A percentile compares a stretch with the other conserved stretches of the same genome.
Evolutionary conservation across 2,113 vertebrate genomes (phyloP).

Genomic region (Noturus placidus): DNA sequence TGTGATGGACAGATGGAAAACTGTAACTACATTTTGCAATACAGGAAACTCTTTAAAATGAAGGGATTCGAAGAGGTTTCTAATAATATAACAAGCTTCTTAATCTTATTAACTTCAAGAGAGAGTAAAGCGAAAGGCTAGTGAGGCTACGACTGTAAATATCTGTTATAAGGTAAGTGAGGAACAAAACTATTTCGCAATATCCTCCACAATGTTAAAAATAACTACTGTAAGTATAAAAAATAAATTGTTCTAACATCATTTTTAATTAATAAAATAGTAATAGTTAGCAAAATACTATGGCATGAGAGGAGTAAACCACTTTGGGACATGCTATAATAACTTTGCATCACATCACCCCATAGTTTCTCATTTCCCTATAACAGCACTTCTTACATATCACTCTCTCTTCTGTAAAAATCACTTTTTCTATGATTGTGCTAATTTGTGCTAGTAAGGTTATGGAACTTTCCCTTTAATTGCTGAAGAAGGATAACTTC

Average conservation of each 20-base stretch:
- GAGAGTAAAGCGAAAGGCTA: neutral
- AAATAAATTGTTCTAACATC: neutral
- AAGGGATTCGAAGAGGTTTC: neutral
- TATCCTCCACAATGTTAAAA: neutral
- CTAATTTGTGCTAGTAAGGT: too few species aligned
- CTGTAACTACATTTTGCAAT: neutral
- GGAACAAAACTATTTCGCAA: neutral
- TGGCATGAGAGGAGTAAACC: neutral
- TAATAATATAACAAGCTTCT: neutral
- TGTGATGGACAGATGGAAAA: neutral
- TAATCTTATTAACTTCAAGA: neutral
- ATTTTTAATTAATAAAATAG: neutral
- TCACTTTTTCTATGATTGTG: neutral
- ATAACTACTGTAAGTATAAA: neutral
- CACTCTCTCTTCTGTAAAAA: neutral
- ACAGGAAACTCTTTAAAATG: neutral
- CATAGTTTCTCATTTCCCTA: neutral
- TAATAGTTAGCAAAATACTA: neutral
- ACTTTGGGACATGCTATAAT: neutral
- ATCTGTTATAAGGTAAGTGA: neutral
- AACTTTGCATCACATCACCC: neutral
- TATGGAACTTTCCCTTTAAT: neutral
- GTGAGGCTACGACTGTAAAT: neutral
- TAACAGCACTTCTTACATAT: neutral
- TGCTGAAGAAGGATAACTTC: neutral